phyloP scores from a whole-genome alignment of 2,113 vertebrate species.

The Myrmecophaga tridactyla region DNA sequence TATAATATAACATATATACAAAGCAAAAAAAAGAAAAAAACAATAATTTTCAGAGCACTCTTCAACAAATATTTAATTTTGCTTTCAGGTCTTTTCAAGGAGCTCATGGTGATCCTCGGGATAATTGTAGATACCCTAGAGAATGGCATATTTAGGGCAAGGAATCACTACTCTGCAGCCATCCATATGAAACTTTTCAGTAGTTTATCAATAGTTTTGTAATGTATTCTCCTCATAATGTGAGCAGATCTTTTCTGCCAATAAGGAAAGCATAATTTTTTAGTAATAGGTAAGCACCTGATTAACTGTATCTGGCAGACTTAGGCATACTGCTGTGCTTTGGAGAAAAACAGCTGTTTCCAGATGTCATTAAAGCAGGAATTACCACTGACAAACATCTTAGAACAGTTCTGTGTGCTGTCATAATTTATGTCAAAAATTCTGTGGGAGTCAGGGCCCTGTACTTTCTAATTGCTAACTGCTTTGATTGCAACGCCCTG shows the following conservation, averaged over 20 bases:
- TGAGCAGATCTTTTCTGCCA: conserved; percentile 63
- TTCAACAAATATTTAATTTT: conserved; percentile 73
- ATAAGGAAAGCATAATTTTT: conserved; percentile 71
- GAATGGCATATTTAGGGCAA: conserved; percentile 21
- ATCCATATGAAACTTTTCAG: conserved; percentile 34
- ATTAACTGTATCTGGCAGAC: conserved; percentile 66
- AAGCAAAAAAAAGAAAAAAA: too few species aligned
- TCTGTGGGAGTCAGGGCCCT: conserved; percentile 58
- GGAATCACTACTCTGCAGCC: conserved; percentile 39
- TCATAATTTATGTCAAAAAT: conserved; percentile 60
- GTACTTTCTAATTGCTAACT: conserved; percentile 63
- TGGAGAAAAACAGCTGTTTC: conserved; percentile 68
- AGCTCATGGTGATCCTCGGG: conserved; percentile 24
- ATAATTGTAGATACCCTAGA: conserved; percentile 46
- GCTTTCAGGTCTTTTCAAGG: conserved; percentile 55
- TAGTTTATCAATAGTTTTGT: conserved; percentile 20
- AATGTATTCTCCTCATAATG: conserved; percentile 55
- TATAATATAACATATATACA: too few species aligned
- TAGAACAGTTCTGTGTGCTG: conserved; percentile 56
- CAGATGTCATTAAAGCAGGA: conserved; percentile 66
- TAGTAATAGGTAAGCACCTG: conserved; percentile 72
- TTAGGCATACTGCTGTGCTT: conserved; percentile 57
- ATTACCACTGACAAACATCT: conserved; percentile 62
- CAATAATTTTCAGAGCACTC: too few species aligned
- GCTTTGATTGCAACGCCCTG: conserved; percentile 69